phyloP scores from a whole-genome alignment of 2,113 vertebrate species.

The Protomyctophum bolini region DNA sequence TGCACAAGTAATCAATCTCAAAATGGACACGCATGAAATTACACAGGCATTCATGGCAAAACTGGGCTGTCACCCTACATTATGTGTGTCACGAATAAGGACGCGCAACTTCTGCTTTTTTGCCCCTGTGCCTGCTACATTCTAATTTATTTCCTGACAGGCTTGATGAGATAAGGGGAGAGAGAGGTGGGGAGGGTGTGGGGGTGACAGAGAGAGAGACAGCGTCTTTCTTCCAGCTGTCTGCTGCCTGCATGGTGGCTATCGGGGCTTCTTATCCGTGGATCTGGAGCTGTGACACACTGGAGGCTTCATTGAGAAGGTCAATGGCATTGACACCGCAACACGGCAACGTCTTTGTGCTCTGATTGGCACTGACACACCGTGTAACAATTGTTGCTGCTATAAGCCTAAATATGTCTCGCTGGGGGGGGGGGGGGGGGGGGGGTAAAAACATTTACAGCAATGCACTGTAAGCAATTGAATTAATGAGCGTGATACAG shows the following conservation, averaged over 20 bases:
- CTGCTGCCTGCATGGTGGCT: slow-evolving; percentile 25
- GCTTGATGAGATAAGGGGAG: slow-evolving; percentile 67
- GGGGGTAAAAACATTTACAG: slow-evolving; percentile 16
- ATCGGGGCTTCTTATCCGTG: slow-evolving; percentile 50
- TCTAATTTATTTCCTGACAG: slow-evolving; percentile 68
- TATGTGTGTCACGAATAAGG: slow-evolving; percentile 19
- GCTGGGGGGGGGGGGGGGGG: slow-evolving; percentile 1
- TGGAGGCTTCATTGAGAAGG: slow-evolving; percentile 46
- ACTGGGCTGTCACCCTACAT: slow-evolving; percentile 40
- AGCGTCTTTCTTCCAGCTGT: slow-evolving; percentile 46
- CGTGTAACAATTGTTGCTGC: slow-evolving; percentile 16
- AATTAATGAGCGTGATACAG: neutral
- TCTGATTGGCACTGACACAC: slow-evolving; percentile 44
- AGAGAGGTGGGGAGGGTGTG: slow-evolving; percentile 33
- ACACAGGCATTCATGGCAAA: slow-evolving; percentile 18
- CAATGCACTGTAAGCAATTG: neutral
- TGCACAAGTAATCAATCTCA: slow-evolving; percentile 30
- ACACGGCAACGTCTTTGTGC: slow-evolving; percentile 52
- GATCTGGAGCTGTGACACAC: slow-evolving; percentile 45
- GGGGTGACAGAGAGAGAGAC: slow-evolving; percentile 53
- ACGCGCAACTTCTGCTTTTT: slow-evolving; percentile 31
- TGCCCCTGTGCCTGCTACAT: slow-evolving; percentile 22
- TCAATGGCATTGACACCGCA: slow-evolving; percentile 47
- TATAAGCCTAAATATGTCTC: slow-evolving; percentile 25
- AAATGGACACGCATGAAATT: slow-evolving; percentile 48